Conservation (phyloP, 92 coral and sea anemone species). For the Pocillopora grandis region DNA sequence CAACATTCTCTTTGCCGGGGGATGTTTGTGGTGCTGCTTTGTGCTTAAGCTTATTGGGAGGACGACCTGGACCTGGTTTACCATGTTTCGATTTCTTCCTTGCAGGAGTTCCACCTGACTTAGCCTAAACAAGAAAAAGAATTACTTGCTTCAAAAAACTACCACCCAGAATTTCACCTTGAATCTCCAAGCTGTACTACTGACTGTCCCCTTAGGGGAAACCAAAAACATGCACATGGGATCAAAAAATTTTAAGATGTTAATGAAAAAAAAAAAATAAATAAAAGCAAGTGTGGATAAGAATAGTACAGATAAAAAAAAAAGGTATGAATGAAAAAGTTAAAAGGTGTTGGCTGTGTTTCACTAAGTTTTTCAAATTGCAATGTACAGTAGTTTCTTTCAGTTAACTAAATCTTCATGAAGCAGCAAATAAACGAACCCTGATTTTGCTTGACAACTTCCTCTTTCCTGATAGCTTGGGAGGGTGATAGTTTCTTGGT, state of each 20-base stretch:
- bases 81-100: conserved; percentile 88
- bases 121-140: conserved; percentile 51
- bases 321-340: too few species aligned
- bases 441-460: conserved; percentile 79
- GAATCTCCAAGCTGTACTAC: not conserved
- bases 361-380: too few species aligned
- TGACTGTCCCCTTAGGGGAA: not conserved
- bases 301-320: too few species aligned
- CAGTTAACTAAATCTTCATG: too few species aligned
- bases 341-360: too few species aligned
- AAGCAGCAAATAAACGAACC: conserved; percentile 46
- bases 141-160: too few species aligned
- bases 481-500: conserved; percentile 63
- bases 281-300: too few species aligned
- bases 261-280: too few species aligned
- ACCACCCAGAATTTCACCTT: not conserved
- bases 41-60: conserved; percentile 82
- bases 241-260: too few species aligned
- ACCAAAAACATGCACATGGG: too few species aligned
- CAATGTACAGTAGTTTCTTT: too few species aligned
- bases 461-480: conserved; percentile 82
- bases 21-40: conserved; percentile 74
- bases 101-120: conserved; percentile 77
- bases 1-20: conserved; percentile 94
- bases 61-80: conserved; percentile 86